Evolutionary conservation across 2,797 vertebrate species (phyloP).

Genomic region (Emys orbicularis): DNA sequence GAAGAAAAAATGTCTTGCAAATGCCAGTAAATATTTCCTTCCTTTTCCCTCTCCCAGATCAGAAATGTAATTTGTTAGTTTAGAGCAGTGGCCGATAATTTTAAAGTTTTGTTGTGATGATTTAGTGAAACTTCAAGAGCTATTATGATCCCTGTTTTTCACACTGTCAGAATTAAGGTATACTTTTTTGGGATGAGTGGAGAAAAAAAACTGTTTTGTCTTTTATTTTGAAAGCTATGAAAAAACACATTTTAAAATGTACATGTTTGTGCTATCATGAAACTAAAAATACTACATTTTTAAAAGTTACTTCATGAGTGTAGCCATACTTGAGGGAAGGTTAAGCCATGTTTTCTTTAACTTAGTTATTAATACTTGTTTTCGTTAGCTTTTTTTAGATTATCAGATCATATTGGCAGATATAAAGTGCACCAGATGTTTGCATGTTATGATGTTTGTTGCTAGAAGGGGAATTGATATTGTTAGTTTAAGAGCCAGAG

Average conservation of each 20-base stretch:
- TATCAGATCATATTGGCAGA: too few relatives aligned
- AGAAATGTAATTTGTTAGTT: conserved; percentile 19
- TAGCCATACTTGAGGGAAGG: neutral
- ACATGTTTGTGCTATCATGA: neutral
- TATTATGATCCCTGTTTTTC: conserved; percentile 20
- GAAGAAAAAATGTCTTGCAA: conserved; percentile 10
- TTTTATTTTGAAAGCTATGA: neutral
- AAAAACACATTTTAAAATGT: neutral
- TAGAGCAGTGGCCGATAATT: neutral
- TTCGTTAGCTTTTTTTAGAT: neutral
- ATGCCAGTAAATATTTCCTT: conserved; percentile 12
- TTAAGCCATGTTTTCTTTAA: neutral
- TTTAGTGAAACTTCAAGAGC: neutral
- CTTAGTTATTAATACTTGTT: neutral
- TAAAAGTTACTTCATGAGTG: neutral
- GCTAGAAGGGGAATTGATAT: neutral
- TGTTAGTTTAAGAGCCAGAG: neutral
- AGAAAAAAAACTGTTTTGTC: neutral
- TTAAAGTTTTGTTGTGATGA: conserved; percentile 23
- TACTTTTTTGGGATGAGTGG: neutral
- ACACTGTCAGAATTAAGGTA: neutral
- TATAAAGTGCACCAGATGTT: neutral
- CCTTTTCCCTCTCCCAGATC: conserved; percentile 11
- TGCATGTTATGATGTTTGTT: neutral
- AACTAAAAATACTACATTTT: neutral